phyloP scores from a whole-genome alignment of 1,140 invertebrate genomes.

The Latrodectus geometricus region DNA sequence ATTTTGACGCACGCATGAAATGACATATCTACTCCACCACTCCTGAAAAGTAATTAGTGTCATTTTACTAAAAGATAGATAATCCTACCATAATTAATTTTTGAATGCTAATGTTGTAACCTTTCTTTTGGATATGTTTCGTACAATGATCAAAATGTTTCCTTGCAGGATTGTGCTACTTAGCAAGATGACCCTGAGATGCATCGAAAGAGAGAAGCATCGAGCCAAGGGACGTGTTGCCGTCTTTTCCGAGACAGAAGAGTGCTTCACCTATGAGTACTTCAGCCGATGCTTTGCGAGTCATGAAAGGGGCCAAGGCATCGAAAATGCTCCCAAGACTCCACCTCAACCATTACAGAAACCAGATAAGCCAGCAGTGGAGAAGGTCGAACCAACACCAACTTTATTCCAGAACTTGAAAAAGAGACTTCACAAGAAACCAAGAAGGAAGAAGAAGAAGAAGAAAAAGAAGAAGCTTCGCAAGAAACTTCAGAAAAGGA shows the following conservation, averaged over 20 bases:
- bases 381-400: too few relatives aligned
- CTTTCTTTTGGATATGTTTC: too few relatives aligned
- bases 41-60: too few relatives aligned
- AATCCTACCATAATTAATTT: too few relatives aligned
- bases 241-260: background rate
- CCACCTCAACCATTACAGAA: background rate
- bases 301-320: conserved; percentile 6
- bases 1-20: too few relatives aligned
- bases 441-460: conserved; percentile 1
- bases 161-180: conserved; percentile 40
- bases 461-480: background rate
- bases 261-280: conserved; percentile 41
- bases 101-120: too few relatives aligned
- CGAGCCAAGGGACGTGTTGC: background rate
- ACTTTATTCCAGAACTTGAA: background rate
- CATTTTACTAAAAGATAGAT: too few relatives aligned
- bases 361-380: background rate
- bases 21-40: too few relatives aligned
- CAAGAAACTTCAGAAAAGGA: background rate
- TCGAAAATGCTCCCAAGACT: conserved; percentile 26
- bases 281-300: conserved; percentile 24
- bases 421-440: background rate
- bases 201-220: background rate
- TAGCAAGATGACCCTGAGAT: conserved; percentile 4
- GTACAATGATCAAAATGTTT: too few relatives aligned